A percentile compares a stretch with the other conserved stretches of the same genome.
Conservation (phyloP, 2,888 invertebrate genomes). For the Eilema caniola region DNA sequence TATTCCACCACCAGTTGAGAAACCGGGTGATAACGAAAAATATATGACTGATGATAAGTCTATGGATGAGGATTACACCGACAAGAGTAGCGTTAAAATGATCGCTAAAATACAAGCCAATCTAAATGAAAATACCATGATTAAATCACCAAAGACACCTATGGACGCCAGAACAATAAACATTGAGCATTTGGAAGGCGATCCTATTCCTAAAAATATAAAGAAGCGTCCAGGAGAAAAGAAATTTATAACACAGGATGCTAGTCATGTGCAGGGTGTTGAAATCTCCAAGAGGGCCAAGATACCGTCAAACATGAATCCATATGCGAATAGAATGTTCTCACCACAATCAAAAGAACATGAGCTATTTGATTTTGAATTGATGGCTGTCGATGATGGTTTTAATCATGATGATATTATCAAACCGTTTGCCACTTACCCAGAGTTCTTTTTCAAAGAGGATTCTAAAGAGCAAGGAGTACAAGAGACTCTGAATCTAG, state of each 20-base stretch:
- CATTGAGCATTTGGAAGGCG: conserved; percentile 73
- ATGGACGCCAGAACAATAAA: conserved; percentile 81
- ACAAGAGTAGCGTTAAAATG: conserved; percentile 81
- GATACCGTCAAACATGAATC: conserved; percentile 77
- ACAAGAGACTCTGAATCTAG: conserved; percentile 93
- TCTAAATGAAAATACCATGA: conserved; percentile 83
- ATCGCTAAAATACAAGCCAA: conserved; percentile 83
- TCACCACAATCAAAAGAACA: conserved; percentile 90
- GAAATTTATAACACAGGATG: conserved; percentile 76
- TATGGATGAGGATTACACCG: conserved; percentile 75
- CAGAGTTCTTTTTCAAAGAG: conserved; percentile 90
- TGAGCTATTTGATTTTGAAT: conserved; percentile 89
- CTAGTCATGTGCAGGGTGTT: conserved; percentile 79
- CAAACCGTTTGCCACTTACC: conserved; percentile 89
- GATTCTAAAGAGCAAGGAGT: conserved; percentile 93
- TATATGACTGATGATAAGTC: conserved; percentile 83
- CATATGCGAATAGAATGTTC: conserved; percentile 88
- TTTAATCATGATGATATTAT: conserved; percentile 89
- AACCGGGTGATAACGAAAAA: conserved; percentile 77
- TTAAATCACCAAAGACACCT: conserved; percentile 83
- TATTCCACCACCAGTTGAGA: conserved; percentile 78
- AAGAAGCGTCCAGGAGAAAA: conserved; percentile 75
- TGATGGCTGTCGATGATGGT: conserved; percentile 88
- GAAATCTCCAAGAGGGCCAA: conserved; percentile 83
- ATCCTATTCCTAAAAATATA: conserved; percentile 65